Conservation (phyloP, 2,797 vertebrate species). For the Apogon hyalosoma region DNA sequence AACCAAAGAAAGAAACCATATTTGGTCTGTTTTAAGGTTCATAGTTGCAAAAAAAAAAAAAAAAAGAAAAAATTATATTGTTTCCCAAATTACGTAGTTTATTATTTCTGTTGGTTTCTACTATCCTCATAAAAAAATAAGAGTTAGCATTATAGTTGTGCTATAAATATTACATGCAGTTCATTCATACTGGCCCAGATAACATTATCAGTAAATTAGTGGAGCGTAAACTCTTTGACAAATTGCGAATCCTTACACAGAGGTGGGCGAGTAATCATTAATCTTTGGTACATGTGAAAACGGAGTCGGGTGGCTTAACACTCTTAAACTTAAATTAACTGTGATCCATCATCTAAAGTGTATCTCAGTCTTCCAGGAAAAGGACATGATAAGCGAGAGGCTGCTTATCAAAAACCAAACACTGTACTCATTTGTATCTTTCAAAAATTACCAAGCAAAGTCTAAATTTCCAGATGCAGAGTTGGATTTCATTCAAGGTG, state of each 20-base stretch:
- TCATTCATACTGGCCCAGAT: slow-evolving; percentile 49
- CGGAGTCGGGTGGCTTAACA: slow-evolving; percentile 48
- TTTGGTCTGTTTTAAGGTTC: too few relatives aligned
- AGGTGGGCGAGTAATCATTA: slow-evolving; percentile 67
- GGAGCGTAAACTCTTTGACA: slow-evolving; percentile 62
- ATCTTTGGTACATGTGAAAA: slow-evolving; percentile 65
- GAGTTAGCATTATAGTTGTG: not conserved
- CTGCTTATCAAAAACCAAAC: slow-evolving; percentile 80
- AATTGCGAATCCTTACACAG: slow-evolving; percentile 62
- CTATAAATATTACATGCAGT: slow-evolving; percentile 13
- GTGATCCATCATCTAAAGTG: slow-evolving; percentile 63
- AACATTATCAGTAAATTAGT: slow-evolving; percentile 67
- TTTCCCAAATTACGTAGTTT: slow-evolving; percentile 1
- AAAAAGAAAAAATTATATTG: not conserved
- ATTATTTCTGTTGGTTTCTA: slow-evolving; percentile 1
- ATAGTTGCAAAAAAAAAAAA: not conserved
- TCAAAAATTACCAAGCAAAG: slow-evolving; percentile 41
- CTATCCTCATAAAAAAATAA: slow-evolving; percentile 10
- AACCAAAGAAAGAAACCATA: too few relatives aligned
- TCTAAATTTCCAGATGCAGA: slow-evolving; percentile 30
- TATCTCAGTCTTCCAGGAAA: slow-evolving; percentile 67
- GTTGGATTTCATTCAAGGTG: slow-evolving; percentile 40
- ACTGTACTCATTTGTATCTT: slow-evolving; percentile 64
- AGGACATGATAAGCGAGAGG: slow-evolving; percentile 68
- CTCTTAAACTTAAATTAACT: slow-evolving; percentile 67